Evolutionary conservation across 2,888 invertebrate species (phyloP), one percentile per base, ranked within the genome.

Genomic region (Lasioglossum pauxillum): DNA sequence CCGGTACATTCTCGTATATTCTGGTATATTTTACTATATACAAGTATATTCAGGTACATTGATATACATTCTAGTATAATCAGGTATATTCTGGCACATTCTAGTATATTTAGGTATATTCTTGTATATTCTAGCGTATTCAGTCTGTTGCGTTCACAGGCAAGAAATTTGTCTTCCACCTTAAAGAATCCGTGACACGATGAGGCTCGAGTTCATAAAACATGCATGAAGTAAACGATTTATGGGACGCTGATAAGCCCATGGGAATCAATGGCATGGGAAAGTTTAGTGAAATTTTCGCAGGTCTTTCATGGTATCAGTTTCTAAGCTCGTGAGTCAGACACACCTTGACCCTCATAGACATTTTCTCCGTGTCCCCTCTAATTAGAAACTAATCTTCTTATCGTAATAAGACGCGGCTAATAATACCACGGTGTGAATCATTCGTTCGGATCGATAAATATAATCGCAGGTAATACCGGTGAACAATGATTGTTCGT

Each of bases 241-340:
- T 85, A 82, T 77, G 77, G 46, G 82, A 72, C 35, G 75, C 69
- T 57, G 84, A 86, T 83, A 83, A 88, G 69, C 83, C 72, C 83
- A 83, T 87, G 83, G 76, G 85, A 86, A 88, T 85, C 77, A 87
- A 76, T 84, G 75, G 82, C 89, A 89, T 89, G 89, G 80, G 88
- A 90, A 88, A 85, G 89, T 89, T 84, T 19, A 81, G 86, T 84
- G 89, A 90, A 84, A 89, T 89, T 89, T 89, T 89, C 89, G 84
- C 84, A 74, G 80, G 72, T 86, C 81, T 81, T 49, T 64, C 75
- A 53, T 76, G 80, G 84, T 82, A 86, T 86, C 75, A n/a, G 78
- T 77, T 84, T 83, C 84, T 80, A 82, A 79, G 77, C 78, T 80
- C 84, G 84, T 78, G 83, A 87, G 84, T 90, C 89, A 86, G 84